Evolutionary conservation across 1,140 invertebrate genomes (phyloP).

Genomic region (Bombus polaris): DNA sequence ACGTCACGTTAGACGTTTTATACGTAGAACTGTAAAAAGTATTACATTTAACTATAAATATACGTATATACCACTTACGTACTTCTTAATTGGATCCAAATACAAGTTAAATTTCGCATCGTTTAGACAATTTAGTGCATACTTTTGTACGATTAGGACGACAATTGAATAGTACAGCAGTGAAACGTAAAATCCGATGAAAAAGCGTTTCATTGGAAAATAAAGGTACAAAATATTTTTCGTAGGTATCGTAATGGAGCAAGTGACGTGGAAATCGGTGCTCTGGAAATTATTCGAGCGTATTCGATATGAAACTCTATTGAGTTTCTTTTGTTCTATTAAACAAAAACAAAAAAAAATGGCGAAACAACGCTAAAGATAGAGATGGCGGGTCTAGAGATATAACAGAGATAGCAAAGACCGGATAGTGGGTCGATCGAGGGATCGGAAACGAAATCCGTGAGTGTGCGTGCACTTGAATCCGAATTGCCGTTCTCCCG

Average conservation of each 20-base stretch:
- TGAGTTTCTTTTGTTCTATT: neutral
- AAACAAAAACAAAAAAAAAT: neutral
- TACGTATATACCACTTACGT: too few relatives aligned
- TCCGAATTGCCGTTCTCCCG: conserved; percentile 48
- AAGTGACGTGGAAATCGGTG: too few relatives aligned
- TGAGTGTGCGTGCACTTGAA: conserved; percentile 24
- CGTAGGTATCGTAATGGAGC: neutral
- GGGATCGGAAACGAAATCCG: conserved; percentile 41
- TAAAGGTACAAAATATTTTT: neutral
- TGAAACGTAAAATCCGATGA: too few relatives aligned
- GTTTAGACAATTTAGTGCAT: too few relatives aligned
- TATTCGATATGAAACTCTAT: neutral
- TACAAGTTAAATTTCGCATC: too few relatives aligned
- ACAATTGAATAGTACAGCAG: too few relatives aligned
- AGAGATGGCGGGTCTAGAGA: neutral
- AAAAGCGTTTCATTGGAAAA: too few relatives aligned
- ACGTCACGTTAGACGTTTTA: too few relatives aligned
- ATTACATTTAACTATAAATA: too few relatives aligned
- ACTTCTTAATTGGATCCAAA: too few relatives aligned
- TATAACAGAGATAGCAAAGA: neutral
- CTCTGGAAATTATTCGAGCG: neutral
- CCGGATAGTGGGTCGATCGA: neutral
- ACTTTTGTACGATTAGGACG: too few relatives aligned
- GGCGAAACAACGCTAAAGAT: neutral
- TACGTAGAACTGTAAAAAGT: too few relatives aligned